These are phyloP conservation scores for Enteromius thamalakanensis DNA, from an alignment of 2,797 vertebrate species.

Conservation along the genomic window DNA sequence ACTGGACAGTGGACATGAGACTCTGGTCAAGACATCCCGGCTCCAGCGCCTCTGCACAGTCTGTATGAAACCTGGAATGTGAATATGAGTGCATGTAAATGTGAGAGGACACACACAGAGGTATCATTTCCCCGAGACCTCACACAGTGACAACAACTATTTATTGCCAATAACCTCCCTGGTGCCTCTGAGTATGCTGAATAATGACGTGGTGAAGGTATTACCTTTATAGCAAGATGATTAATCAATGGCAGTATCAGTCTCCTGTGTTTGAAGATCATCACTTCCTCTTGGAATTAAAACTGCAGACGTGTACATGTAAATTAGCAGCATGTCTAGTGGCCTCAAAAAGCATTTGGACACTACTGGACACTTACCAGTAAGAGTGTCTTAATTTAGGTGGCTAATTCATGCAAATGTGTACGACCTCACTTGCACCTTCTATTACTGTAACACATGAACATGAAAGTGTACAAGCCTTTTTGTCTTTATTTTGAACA, in stretches of 20 bases:
- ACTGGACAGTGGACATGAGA: conserved; percentile 33
- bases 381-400: background rate
- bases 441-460: background rate
- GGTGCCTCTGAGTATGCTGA: conserved; percentile 26
- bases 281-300: background rate
- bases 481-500: background rate
- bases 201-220: conserved; percentile 12
- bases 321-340: conserved; percentile 1
- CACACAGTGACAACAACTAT: conserved; percentile 43
- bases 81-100: conserved; percentile 39
- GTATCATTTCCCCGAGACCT: conserved; percentile 39
- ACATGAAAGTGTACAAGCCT: background rate
- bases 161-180: conserved; percentile 37
- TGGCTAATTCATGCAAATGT: no score
- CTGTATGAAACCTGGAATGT: conserved; percentile 46
- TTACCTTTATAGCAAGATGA: conserved; percentile 10
- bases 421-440: no score
- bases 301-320: background rate
- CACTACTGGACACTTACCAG: no score
- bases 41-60: conserved; percentile 37
- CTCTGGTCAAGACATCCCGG: conserved; percentile 29
- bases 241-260: background rate
- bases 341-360: background rate
- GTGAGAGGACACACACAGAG: conserved; percentile 47
- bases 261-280: conserved; percentile 5